Evolutionary conservation across 2,888 invertebrate genomes (phyloP).

Genomic region (Drosophila birchii): DNA sequence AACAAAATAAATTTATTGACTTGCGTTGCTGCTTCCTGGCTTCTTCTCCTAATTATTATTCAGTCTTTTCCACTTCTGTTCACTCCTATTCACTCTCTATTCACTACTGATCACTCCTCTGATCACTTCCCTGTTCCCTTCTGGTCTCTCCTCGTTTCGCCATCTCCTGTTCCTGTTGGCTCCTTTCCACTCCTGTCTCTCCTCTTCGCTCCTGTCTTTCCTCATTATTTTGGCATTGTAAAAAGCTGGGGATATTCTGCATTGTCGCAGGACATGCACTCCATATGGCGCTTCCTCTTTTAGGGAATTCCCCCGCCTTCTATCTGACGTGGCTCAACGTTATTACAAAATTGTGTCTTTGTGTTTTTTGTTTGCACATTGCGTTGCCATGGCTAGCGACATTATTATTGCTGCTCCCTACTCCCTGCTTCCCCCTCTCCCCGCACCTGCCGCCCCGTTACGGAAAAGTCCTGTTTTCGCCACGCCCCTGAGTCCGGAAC

Average conservation of each 20-base stretch:
- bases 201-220: neutral
- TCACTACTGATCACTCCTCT: neutral
- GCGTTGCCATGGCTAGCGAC: slow-evolving; percentile 58
- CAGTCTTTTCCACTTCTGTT: neutral
- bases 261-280: slow-evolving; percentile 45
- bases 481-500: neutral
- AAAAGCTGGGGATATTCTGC: slow-evolving; percentile 24
- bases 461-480: neutral
- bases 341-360: slow-evolving; percentile 31
- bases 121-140: neutral
- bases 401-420: slow-evolving; percentile 50
- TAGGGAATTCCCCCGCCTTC: neutral
- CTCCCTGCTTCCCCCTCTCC: neutral
- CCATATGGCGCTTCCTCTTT: neutral
- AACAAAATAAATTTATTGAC: no score
- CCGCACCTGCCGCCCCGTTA: neutral
- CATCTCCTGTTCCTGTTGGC: neutral
- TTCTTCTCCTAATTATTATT: no score
- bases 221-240: slow-evolving; percentile 14
- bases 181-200: neutral
- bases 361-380: slow-evolving; percentile 49
- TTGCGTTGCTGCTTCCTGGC: no score
- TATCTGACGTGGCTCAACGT: neutral
- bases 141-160: no score
- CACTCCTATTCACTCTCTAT: neutral